Evolutionary conservation across 2,797 vertebrate genomes (phyloP), one percentile per base, ranked within the genome.

Genomic region (Phyllotis vaccarum): DNA sequence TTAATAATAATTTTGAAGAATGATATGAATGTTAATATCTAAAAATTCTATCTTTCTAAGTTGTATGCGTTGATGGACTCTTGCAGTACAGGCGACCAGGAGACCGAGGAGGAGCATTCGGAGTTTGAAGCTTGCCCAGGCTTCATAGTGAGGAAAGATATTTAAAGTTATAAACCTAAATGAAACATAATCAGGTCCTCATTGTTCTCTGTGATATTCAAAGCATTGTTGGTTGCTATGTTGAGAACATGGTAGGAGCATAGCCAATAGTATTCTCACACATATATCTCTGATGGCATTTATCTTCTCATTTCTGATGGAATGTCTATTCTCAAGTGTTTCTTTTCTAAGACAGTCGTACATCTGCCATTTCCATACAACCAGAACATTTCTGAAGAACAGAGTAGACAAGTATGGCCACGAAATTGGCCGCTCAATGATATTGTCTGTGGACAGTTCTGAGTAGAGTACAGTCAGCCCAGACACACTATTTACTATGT

Each of bases 1-100:
- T 56, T 74, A 19, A 66, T 37, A 85, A 95, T 74, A 86, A 68
- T 78, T 86, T 95, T 95, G 19, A 76, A 80, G 91, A 89, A 75
- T 22, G n/a, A 46, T 68, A 43, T 29, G 8, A 5, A 49, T 70
- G 29, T 46, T 86, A 79, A 1, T 60, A 64, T 40, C 74, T 21
- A 46, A 1, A 74, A 68, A 88, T 87, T 6, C 43, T 86, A 0
- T 70, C 22, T 88, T 72, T 52, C 5, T 8, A 29, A 21, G 27
- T 31, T 21, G 24, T 13, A 40, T 13, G 52, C 58, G 85, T 29
- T 40, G 66, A 6, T 19, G 27, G 31, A 52, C 31, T 46, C 19
- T 21, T 66, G 21, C 16, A 21, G 43, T 66, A 12, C 14, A 34
- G 12, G 31, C 46, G 19, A 27, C 29, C 66, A 49, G 21, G 40